These are phyloP conservation scores for Lagenorhynchus albirostris DNA, from an alignment of 2,113 vertebrate species.

Conservation along the genomic window DNA sequence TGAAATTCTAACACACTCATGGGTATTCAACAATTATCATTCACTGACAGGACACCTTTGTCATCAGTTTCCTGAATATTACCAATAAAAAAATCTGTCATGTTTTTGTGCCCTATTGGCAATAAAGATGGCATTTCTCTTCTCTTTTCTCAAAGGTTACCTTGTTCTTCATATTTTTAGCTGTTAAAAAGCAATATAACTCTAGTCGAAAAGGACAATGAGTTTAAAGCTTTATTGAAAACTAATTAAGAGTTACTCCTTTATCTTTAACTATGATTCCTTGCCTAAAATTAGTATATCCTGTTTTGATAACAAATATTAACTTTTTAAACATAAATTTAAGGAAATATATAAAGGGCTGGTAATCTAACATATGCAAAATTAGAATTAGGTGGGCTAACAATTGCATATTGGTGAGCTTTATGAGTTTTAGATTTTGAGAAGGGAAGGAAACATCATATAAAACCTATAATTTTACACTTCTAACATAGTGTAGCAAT, in stretches of 20 bases:
- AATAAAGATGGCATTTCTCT: constrained; percentile 67
- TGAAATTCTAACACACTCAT: neutral
- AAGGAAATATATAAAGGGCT: neutral
- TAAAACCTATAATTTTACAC: neutral
- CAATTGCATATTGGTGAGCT: neutral
- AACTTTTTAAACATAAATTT: neutral
- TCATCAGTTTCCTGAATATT: constrained; percentile 55
- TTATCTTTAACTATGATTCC: neutral
- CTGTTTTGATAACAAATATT: neutral
- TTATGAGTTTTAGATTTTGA: neutral
- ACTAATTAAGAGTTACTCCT: constrained; percentile 25
- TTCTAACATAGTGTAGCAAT: neutral
- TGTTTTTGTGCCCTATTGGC: constrained; percentile 49
- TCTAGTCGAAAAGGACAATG: neutral
- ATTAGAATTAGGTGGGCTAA: neutral
- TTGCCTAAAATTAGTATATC: neutral
- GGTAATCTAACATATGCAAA: neutral
- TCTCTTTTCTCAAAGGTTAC: constrained; percentile 52
- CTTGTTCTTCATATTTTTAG: constrained; percentile 28
- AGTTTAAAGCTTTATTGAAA: constrained; percentile 15
- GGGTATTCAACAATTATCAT: constrained; percentile 37
- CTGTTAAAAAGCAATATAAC: constrained; percentile 24
- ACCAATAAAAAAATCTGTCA: constrained; percentile 54
- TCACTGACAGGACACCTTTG: constrained; percentile 52
- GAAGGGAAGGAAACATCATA: neutral